Conservation (phyloP, 2,113 vertebrate species). For the Spilogale gracilis region DNA sequence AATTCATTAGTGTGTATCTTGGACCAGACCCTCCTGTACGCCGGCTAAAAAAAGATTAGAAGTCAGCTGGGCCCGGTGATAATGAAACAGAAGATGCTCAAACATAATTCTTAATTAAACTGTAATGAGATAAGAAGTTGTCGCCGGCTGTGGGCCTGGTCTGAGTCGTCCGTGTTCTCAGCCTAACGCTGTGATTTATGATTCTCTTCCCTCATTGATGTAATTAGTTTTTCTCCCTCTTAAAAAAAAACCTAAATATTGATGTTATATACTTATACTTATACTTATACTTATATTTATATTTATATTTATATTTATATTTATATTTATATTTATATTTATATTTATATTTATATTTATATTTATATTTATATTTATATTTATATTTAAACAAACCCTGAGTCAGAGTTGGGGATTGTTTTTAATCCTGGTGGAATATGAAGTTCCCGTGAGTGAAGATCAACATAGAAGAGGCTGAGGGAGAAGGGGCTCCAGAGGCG, state of each 20-base stretch:
- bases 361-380: conserved; percentile 41
- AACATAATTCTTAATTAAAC: conserved; percentile 92
- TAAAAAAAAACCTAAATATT: conserved; percentile 77
- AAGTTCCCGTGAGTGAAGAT: not conserved
- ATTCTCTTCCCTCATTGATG: conserved; percentile 85
- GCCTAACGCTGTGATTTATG: conserved; percentile 92
- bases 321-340: not conserved
- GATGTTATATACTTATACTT: not conserved
- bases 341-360: conserved; percentile 51
- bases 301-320: conserved; percentile 53
- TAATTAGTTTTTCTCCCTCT: conserved; percentile 86
- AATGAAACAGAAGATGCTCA: conserved; percentile 93
- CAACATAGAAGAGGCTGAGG: not conserved
- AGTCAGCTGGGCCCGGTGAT: conserved; percentile 89
- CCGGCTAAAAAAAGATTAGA: conserved; percentile 84
- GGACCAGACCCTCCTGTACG: conserved; percentile 77
- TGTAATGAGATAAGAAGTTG: conserved; percentile 93
- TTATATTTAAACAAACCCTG: not conserved
- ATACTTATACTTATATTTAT: no score
- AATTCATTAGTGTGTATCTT: conserved; percentile 87
- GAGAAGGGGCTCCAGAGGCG: not conserved
- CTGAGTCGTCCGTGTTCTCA: conserved; percentile 82
- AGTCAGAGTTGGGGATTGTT: not conserved
- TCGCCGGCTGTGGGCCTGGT: conserved; percentile 72
- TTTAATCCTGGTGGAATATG: not conserved